Conservation (phyloP, 1,140 invertebrate species). For the Hyles euphorbiae region DNA sequence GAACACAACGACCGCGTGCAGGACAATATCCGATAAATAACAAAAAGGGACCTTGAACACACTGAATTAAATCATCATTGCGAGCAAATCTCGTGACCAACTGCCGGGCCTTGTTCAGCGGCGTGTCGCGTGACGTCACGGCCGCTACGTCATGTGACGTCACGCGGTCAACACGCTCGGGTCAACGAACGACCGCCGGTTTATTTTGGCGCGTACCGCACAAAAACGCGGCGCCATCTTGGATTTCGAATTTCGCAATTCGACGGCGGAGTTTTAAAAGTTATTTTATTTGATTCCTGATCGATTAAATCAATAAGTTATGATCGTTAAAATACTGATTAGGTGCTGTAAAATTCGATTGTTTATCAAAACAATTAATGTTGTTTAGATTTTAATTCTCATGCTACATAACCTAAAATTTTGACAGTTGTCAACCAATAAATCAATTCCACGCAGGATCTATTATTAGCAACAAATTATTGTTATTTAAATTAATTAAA, state of each 20-base stretch:
- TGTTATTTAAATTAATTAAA: slow-evolving; percentile 16
- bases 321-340: no score
- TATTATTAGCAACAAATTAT: slow-evolving; percentile 2
- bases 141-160: slow-evolving; percentile 55
- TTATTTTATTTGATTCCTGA: slow-evolving; percentile 16
- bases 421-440: neutral
- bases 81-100: slow-evolving; percentile 9
- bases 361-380: no score
- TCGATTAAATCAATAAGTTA: slow-evolving; percentile 9
- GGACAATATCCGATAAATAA: slow-evolving; percentile 36
- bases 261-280: slow-evolving; percentile 13
- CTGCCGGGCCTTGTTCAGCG: slow-evolving; percentile 24
- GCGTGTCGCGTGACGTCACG: slow-evolving; percentile 41
- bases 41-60: slow-evolving; percentile 60
- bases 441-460: neutral
- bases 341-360: no score
- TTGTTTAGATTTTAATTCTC: no score
- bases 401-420: no score
- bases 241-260: slow-evolving; percentile 31
- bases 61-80: slow-evolving; percentile 52
- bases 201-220: slow-evolving; percentile 59
- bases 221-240: slow-evolving; percentile 54
- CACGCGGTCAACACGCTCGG: slow-evolving; percentile 45
- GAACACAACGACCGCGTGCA: neutral
- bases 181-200: slow-evolving; percentile 68